These are phyloP conservation scores for Drosophila nikananu DNA, from an alignment of 1,140 invertebrate species.

Conservation along the genomic window DNA sequence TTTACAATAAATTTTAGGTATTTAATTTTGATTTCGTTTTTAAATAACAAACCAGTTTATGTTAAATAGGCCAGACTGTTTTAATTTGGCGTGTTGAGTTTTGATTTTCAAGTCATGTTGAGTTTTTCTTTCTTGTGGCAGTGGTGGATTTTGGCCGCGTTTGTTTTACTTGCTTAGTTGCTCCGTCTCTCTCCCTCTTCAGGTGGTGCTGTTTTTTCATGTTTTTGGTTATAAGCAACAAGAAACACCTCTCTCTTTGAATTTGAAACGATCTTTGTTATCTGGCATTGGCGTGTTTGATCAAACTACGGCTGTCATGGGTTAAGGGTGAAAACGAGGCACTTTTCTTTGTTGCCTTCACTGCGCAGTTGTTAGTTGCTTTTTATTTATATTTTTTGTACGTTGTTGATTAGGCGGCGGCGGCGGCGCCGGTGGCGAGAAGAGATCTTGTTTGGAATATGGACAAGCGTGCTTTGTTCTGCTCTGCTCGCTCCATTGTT, in stretches of 20 bases:
- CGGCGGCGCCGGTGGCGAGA: slow-evolving; percentile 34
- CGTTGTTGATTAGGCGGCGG: slow-evolving; percentile 60
- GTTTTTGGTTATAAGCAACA: slow-evolving; percentile 12
- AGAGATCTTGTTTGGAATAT: slow-evolving; percentile 73
- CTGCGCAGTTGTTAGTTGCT: slow-evolving; percentile 61
- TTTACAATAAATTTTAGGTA: background rate
- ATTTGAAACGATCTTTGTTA: slow-evolving; percentile 33
- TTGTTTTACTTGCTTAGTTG: slow-evolving; percentile 3
- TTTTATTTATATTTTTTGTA: slow-evolving; percentile 30
- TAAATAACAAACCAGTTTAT: background rate
- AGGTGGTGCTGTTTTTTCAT: background rate
- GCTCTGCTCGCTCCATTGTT: slow-evolving; percentile 41
- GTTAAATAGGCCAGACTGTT: background rate
- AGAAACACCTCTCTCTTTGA: slow-evolving; percentile 14
- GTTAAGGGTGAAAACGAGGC: slow-evolving; percentile 47
- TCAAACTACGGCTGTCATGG: slow-evolving; percentile 33
- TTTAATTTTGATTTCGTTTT: background rate
- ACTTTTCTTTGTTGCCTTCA: slow-evolving; percentile 56
- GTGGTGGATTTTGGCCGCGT: slow-evolving; percentile 18
- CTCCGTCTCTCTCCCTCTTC: background rate
- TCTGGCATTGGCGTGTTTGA: slow-evolving; percentile 27
- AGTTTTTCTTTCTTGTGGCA: slow-evolving; percentile 3
- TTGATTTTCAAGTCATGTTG: slow-evolving; percentile 14
- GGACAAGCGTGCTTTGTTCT: slow-evolving; percentile 72
- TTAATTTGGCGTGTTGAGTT: slow-evolving; percentile 30